Evolutionary conservation across 2,888 invertebrate genomes (phyloP).

Genomic region (Sacculina carcini): DNA sequence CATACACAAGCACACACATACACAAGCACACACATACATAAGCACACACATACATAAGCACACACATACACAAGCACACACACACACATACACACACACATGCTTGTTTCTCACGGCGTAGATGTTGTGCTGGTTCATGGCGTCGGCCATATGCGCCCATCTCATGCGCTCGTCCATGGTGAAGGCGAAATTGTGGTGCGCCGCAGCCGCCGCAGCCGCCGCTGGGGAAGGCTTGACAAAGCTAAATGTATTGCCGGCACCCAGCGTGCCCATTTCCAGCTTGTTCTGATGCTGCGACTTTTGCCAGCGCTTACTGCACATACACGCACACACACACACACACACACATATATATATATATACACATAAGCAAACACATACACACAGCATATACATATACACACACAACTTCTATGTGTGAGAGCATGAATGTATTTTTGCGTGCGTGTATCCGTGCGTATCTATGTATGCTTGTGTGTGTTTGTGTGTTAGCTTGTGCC

Average conservation of each 20-base stretch:
- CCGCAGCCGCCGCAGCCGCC: neutral
- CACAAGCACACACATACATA: no score
- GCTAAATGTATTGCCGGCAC: neutral
- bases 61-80: no score
- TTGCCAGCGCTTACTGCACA: slow-evolving; percentile 5
- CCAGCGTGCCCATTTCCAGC: neutral
- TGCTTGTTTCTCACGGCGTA: slow-evolving; percentile 17
- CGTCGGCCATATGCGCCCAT: slow-evolving; percentile 67
- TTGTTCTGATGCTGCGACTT: neutral
- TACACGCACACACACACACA: neutral
- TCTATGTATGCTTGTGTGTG: neutral
- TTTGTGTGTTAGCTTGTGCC: neutral
- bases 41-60: no score
- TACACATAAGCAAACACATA: neutral
- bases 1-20: no score
- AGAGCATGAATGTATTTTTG: neutral
- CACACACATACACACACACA: no score
- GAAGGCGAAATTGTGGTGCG: slow-evolving; percentile 27
- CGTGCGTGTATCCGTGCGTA: neutral
- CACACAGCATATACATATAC: neutral
- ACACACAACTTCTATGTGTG: neutral
- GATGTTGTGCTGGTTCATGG: slow-evolving; percentile 17
- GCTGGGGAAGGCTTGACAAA: neutral
- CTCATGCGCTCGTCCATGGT: slow-evolving; percentile 51
- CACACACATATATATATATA: slow-evolving; percentile 1